Evolutionary conservation across 2,888 invertebrate species (phyloP), one percentile per base, ranked within the genome.

Genomic region (Piscicola geometra): DNA sequence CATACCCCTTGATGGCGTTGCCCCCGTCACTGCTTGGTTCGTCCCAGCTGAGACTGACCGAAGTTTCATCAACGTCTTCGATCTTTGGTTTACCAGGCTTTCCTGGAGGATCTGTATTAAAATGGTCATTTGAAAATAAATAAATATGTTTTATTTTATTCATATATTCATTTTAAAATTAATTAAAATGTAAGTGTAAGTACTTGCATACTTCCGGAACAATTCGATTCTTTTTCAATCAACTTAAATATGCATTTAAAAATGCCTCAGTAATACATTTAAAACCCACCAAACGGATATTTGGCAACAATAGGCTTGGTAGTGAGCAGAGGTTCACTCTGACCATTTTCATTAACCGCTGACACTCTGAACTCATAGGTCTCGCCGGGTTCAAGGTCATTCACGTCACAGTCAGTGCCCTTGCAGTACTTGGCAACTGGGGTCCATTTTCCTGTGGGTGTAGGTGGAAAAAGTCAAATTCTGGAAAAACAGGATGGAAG

Each of bases 321-420:
- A 82, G 93, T 92, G 81, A 93, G 91, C 67, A 98, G 87, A 5
- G 98, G 94, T 50, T 94, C 93, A 32, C 97, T 95, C 18, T 94
- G 89, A n/a, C 99, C 99, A 81, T 97, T 96, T 83, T 97, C 97
- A 87, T 99, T 99, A 86, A 99, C 99, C 30, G 99, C 99, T 69
- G 94, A 90, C 0, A 99, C 91, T 75, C 99, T 90, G 90, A 99
- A 99, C 84, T 91, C 91, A 87, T 99, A 99, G 82, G 92, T 81
- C 92, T 86, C 83, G 36, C 85, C 85, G 75, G 85, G 85, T 2
- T 94, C 93, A 77, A 98, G 87, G 21, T 95, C 94, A 89, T 94
- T 93, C 0, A 95, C 94, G 84, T 97, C 95, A 86, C 95, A 97
- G 21, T 73, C 69, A 5, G 76, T 66, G 1, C 70, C 73, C 25